Evolutionary conservation across 2,888 invertebrate genomes (phyloP).

Genomic region (Lamellibrachia satsuma): DNA sequence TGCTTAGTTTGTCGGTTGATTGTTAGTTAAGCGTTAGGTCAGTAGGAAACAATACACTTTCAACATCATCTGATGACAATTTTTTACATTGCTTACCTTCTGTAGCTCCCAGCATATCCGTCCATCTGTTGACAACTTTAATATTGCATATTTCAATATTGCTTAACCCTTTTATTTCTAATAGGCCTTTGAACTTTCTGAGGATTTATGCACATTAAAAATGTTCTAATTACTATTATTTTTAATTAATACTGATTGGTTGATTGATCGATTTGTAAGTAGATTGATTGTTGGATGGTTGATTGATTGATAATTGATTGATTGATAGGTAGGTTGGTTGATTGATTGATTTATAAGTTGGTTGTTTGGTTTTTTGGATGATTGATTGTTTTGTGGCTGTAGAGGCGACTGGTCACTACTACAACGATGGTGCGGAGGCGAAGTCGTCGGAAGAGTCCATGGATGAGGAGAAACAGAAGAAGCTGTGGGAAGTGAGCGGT

Average conservation of each 20-base stretch:
- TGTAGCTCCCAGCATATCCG: too few relatives aligned
- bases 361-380: background rate
- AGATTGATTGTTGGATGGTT: background rate
- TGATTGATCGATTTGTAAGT: background rate
- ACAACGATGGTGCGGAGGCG: constrained; percentile 45
- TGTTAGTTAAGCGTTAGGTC: too few relatives aligned
- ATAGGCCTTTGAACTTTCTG: too few relatives aligned
- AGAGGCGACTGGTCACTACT: constrained; percentile 50
- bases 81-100: too few relatives aligned
- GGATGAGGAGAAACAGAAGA: constrained; percentile 53
- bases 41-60: too few relatives aligned
- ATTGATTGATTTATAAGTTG: background rate
- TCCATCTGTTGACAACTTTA: too few relatives aligned
- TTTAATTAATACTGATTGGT: background rate
- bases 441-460: constrained; percentile 52
- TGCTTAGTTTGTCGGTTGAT: too few relatives aligned
- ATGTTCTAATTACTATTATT: too few relatives aligned
- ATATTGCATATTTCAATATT: too few relatives aligned
- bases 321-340: background rate
- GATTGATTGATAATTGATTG: background rate
- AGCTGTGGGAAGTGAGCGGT: constrained; percentile 53
- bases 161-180: too few relatives aligned
- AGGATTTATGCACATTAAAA: too few relatives aligned
- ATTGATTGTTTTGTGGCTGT: background rate
- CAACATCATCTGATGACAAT: too few relatives aligned